Evolutionary conservation across 2,888 invertebrate genomes (phyloP), one percentile per base, ranked within the genome.

Genomic region (Muscina levida): DNA sequence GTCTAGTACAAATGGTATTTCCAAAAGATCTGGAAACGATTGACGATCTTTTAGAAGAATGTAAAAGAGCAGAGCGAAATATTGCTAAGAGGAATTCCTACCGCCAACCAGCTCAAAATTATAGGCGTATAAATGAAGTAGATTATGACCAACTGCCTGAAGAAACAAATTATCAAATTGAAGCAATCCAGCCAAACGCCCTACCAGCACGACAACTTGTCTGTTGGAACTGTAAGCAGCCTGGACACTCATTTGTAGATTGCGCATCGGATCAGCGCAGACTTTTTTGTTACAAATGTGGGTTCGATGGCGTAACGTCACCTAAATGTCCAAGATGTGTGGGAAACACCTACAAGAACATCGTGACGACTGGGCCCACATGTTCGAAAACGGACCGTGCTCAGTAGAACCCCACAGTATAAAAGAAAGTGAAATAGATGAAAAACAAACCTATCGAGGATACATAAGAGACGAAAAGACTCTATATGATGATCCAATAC

Each of bases 201-300:
- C 13, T 13, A 44, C 44, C 44, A 44, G 44, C 17, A 1, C 65
- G 53, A 44, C 56, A 31, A 6, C 17, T 73, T 0, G 59, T 37
- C 2, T 79, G 75, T 19, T 79, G 79, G 75, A 79, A 79, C 15
- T 79, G 75, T n/a, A 75, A 75, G 13, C 37, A 59, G 17, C 3
- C 17, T 2, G 79, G 75, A 1, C 79, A 79, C 37, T 56, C 39
- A 6, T 79, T 75, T 22, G 67, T 72, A 10, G 72, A 79, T 2
- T 74, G 74, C 17, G 8, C 67, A 0, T 22, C 39, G 1, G 51
- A 19, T 1, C 74, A 74, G 15, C 56, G 66, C 6, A 39, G 15
- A 2, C 26, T 72, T 3, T 72, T 72, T 24, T 72, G 72, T 46
- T 68, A 72, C 15, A 62, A 26, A 13, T 72, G 79, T 46, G 67